phyloP scores from a whole-genome alignment of 2,888 invertebrate genomes.

The Ophioninae sp. region DNA sequence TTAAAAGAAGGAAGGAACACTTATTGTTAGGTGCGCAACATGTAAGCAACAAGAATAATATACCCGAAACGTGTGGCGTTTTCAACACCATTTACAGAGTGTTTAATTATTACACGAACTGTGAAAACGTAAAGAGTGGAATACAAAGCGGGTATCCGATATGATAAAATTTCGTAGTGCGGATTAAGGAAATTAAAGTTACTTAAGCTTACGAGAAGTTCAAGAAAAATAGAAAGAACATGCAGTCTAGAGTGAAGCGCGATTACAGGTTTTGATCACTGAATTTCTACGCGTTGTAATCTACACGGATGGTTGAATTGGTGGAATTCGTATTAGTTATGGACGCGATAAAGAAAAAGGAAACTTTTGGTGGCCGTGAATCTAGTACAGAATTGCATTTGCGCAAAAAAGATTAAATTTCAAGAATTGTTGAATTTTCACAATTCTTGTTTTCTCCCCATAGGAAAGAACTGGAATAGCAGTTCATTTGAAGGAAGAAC shows the following conservation, averaged over 20 bases:
- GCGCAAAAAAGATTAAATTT: background rate
- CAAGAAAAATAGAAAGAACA: background rate
- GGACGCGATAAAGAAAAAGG: background rate
- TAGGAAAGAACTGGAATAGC: too few relatives aligned
- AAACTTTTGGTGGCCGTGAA: background rate
- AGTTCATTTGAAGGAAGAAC: background rate
- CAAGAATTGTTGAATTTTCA: background rate
- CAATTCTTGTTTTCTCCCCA: too few relatives aligned
- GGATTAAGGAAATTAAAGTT: background rate
- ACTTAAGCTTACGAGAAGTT: background rate
- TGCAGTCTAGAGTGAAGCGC: background rate
- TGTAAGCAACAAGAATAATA: constrained; percentile 50
- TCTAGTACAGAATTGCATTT: too few relatives aligned
- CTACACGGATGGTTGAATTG: background rate
- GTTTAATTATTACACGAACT: constrained; percentile 5
- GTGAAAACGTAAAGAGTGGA: constrained; percentile 2
- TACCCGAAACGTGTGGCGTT: constrained; percentile 16
- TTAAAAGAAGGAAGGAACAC: background rate
- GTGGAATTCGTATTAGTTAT: background rate
- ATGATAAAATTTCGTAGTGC: background rate
- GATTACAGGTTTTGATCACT: background rate
- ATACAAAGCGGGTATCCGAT: constrained; percentile 8
- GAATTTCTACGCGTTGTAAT: background rate
- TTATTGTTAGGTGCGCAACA: constrained; percentile 38
- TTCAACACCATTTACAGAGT: constrained; percentile 24